A percentile compares a stretch with the other conserved stretches of the same genome.
Conservation (phyloP, 2,888 invertebrate species). For the Drosophila robusta region DNA sequence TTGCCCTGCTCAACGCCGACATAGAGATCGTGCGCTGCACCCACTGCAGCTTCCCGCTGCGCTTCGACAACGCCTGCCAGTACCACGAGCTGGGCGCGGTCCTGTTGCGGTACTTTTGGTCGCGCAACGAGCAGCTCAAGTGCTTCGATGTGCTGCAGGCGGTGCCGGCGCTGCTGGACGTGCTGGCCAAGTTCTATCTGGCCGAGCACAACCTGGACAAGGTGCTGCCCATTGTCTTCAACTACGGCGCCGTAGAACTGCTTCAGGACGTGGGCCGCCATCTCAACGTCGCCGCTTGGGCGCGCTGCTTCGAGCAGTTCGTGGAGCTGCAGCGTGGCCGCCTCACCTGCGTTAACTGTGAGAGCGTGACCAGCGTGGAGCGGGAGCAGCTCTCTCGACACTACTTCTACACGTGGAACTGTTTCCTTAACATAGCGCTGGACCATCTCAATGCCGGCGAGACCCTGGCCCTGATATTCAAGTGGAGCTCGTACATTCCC, state of each 20-base stretch:
- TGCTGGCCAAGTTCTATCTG: conserved; percentile 84
- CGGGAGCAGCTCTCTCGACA: conserved; percentile 82
- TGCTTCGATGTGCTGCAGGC: conserved; percentile 83
- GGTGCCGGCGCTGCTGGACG: conserved; percentile 83
- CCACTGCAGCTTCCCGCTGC: conserved; percentile 83
- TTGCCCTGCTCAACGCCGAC: conserved; percentile 79
- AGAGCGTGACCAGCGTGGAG: conserved; percentile 78
- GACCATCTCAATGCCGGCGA: conserved; percentile 82
- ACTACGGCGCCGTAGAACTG: conserved; percentile 82
- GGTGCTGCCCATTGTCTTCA: conserved; percentile 83
- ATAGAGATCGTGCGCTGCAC: conserved; percentile 81
- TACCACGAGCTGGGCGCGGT: conserved; percentile 84
- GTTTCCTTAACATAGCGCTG: conserved; percentile 82
- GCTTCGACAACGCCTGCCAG: conserved; percentile 82
- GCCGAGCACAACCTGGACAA: conserved; percentile 84
- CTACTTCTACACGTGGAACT: conserved; percentile 85
- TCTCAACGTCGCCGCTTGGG: conserved; percentile 80
- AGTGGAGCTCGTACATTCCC: conserved; percentile 84
- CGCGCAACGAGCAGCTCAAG: conserved; percentile 83
- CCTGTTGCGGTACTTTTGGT: conserved; percentile 84
- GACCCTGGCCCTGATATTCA: conserved; percentile 82
- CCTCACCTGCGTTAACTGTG: conserved; percentile 83
- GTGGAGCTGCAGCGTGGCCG: conserved; percentile 83
- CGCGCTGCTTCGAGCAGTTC: conserved; percentile 84
- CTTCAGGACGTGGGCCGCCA: conserved; percentile 82